Evolutionary conservation across 2,113 vertebrate species (phyloP).

Genomic region (Sebastes schlegelii): DNA sequence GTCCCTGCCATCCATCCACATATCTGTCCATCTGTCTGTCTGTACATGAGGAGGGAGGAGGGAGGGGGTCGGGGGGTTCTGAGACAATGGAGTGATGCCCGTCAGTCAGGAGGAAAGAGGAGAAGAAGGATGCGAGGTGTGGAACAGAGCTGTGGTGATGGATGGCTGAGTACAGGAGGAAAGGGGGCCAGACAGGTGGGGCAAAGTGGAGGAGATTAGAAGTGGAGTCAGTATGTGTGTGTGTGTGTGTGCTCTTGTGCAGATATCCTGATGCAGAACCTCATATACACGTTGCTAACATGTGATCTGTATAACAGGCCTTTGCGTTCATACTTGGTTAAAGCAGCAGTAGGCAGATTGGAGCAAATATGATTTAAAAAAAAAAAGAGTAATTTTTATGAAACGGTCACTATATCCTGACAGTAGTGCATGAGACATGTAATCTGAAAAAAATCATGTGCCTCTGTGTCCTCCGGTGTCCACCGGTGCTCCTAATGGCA

Average conservation of each 20-base stretch:
- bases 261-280: neutral
- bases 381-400: too few relatives aligned
- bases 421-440: too few relatives aligned
- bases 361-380: too few relatives aligned
- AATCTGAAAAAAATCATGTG: too few relatives aligned
- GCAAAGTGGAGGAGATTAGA: constrained; percentile 5
- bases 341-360: too few relatives aligned
- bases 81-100: constrained; percentile 19
- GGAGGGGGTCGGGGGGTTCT: neutral
- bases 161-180: constrained; percentile 2
- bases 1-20: constrained; percentile 33
- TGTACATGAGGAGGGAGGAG: constrained; percentile 5
- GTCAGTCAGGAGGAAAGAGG: constrained; percentile 25
- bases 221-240: constrained; percentile 3
- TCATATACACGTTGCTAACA: neutral
- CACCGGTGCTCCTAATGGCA: too few relatives aligned
- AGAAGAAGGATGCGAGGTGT: constrained; percentile 4
- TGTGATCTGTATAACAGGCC: neutral
- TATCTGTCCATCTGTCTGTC: constrained; percentile 41
- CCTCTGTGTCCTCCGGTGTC: too few relatives aligned
- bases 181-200: neutral
- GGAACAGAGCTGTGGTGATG: constrained; percentile 11
- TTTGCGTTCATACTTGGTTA: neutral
- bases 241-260: neutral
- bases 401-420: too few relatives aligned